Evolutionary conservation across 2,888 invertebrate genomes (phyloP), one percentile per base, ranked within the genome.

Genomic region (Seladonia tumulorum): DNA sequence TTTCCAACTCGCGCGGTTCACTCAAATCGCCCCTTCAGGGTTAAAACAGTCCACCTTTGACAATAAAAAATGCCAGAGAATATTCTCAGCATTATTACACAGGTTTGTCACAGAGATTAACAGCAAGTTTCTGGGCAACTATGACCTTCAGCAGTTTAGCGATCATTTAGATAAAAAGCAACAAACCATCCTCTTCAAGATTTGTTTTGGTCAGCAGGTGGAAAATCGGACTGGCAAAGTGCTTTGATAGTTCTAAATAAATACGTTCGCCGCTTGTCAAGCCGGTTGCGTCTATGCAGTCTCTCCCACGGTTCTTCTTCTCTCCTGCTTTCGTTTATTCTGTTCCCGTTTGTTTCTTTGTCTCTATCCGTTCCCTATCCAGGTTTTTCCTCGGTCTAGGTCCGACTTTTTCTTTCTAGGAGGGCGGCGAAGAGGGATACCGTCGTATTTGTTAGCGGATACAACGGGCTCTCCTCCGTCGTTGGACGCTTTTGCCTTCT

Each of bases 401-500:
- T 74, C 53, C 73, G 8, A 74, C 47, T 75, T 42, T 81, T 86
- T 81, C 85, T 88, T 81, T 63, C 53, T 45, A 2, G 29, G 53
- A 53, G 35, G 82, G 60, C 81, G 83, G 86, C 70, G 85, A 90
- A 90, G 89, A 91, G 84, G 87, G 87, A 91, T 90, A 90, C 87
- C 87, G 86, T 84, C 87, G 88, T 91, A 92, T 93, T 93, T 92
- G 90, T 92, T 88, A 88, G 88, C 83, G 84, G 88, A 90, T 87
- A 87, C 82, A 81, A 78, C 82, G 79, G 76, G 16, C 85, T 83
- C 75, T 83, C 75, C 82, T 77, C 76, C 84, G 86, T 90, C 85
- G 86, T 68, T 72, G 53, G 53, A 10, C 35, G 71, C 63, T 75
- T 76, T 63, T 74, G 60, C 42, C 84, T 88, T 81, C 70, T 75